Evolutionary conservation across 2,888 invertebrate genomes (phyloP).

Genomic region (Apotomis turbidana): DNA sequence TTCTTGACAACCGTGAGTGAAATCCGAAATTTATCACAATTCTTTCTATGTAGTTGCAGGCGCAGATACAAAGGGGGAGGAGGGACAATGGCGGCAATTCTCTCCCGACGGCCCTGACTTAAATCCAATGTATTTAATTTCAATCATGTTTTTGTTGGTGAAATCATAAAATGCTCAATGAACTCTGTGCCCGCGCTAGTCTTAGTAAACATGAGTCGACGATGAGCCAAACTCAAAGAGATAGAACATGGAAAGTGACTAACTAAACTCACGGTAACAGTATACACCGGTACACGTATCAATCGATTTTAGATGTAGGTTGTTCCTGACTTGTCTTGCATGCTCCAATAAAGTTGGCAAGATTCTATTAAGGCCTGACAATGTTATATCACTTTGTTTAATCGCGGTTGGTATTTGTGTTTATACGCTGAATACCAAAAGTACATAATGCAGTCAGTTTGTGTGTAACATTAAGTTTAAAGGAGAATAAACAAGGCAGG

Average conservation of each 20-base stretch:
- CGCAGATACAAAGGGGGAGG: no score
- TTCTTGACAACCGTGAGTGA: no score
- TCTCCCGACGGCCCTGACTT: no score
- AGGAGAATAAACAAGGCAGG: constrained; percentile 14
- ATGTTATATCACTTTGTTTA: not conserved
- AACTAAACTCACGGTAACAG: constrained; percentile 13
- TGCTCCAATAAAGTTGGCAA: constrained; percentile 11
- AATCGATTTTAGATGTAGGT: constrained; percentile 32
- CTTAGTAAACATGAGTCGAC: not conserved
- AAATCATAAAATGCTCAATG: not conserved
- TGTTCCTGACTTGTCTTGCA: constrained; percentile 14
- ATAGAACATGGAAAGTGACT: constrained; percentile 20
- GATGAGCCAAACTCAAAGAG: constrained; percentile 16
- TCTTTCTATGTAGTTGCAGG: no score
- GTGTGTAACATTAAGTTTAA: constrained; percentile 20
- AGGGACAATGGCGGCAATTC: no score
- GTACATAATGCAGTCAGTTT: constrained; percentile 5
- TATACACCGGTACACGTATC: constrained; percentile 10
- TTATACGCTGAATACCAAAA: not conserved
- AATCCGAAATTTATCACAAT: no score
- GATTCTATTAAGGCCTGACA: constrained; percentile 6
- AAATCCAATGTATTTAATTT: no score
- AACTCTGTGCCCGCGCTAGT: not conserved
- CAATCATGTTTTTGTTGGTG: no score
- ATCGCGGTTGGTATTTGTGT: not conserved